Base-by-base conservation (phyloP, 2,888 invertebrate genomes). In the Carabus problematicus region DNA sequence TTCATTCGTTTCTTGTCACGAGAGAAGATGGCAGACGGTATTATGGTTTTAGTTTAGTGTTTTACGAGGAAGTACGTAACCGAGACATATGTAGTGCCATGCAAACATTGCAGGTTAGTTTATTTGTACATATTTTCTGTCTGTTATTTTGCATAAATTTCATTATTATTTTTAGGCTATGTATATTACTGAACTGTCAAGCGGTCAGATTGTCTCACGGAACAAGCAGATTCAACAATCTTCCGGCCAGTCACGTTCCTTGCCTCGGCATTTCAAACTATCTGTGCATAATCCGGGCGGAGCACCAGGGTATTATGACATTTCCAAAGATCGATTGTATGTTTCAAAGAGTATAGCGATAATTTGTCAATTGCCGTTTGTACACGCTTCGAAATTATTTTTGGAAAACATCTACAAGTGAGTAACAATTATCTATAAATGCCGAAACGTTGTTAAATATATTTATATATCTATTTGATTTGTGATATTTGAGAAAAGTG, bases 1-100 rank as follows among this genome's bases (percentile, higher is more conserved):
- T 98, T 82, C 99, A 99, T 83, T 94, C 97, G 58, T 99, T 98
- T 85, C 91, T 98, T 67, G 95, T 98, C 72, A 98, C 98, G 11
- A 88, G 94, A 76, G 98, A 98, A 85, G 97, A 99, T 88, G 98
- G 98, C 66, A 92, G 92, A 74, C 87, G 97, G 75, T 91, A 92
- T 74, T 97, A 95, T 84, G 99, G 99, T 71, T 96, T 95, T 78
- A 94, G 95, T 78, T 89, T 96, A 74, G 91, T 97, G 14, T 98
- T 98, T 82, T 98, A 93, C 84, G 99, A 99, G 84, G 95, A 97
- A 85, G 95, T 98, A 74, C 89, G 91, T 69, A 95, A 96, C 82
- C 86, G 91, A 62, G 92, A 95, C 80, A 96, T 98, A 75, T 95
- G 96, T 81, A 92, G 91, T 77, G 97, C 97, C 62, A 97, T 98